phyloP scores from a whole-genome alignment of 1,140 invertebrate species.

The Heliconius eleuchia region DNA sequence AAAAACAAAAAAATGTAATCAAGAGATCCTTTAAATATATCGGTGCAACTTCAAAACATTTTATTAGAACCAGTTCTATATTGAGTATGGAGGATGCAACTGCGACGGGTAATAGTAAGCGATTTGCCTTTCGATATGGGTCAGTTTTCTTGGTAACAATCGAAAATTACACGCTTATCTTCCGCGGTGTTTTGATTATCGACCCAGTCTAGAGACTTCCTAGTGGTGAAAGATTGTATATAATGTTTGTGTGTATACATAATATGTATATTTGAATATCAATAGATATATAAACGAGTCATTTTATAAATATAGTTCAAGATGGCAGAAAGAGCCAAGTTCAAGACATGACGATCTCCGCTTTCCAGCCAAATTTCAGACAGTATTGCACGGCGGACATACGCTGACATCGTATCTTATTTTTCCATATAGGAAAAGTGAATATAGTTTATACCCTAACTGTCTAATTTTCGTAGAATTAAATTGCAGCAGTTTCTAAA shows the following conservation, averaged over 20 bases:
- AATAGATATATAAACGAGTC: not conserved
- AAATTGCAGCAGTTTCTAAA: too few species aligned
- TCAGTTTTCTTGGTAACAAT: conserved; percentile 33
- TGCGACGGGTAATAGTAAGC: conserved; percentile 25
- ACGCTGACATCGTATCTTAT: too few species aligned
- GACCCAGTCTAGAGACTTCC: conserved; percentile 25
- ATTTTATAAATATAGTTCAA: too few species aligned
- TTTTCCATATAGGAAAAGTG: too few species aligned
- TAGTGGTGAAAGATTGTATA: conserved; percentile 21
- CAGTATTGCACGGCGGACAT: too few species aligned
- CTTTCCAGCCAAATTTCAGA: too few species aligned
- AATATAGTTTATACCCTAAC: too few species aligned
- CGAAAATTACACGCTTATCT: conserved; percentile 35
- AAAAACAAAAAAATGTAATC: too few species aligned
- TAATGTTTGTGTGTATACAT: not conserved
- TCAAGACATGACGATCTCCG: too few species aligned
- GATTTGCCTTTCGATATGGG: conserved; percentile 37
- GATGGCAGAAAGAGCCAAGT: too few species aligned
- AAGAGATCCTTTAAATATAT: not conserved
- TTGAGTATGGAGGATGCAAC: conserved; percentile 14
- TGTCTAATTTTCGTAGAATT: too few species aligned
- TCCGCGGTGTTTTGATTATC: conserved; percentile 34
- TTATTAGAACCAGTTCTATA: not conserved
- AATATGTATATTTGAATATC: not conserved
- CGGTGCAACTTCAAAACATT: not conserved